Evolutionary conservation across 35 echinoderm and acorn worm species (phyloP).

Genomic region (Hemicentrotus pulcherrimus): DNA sequence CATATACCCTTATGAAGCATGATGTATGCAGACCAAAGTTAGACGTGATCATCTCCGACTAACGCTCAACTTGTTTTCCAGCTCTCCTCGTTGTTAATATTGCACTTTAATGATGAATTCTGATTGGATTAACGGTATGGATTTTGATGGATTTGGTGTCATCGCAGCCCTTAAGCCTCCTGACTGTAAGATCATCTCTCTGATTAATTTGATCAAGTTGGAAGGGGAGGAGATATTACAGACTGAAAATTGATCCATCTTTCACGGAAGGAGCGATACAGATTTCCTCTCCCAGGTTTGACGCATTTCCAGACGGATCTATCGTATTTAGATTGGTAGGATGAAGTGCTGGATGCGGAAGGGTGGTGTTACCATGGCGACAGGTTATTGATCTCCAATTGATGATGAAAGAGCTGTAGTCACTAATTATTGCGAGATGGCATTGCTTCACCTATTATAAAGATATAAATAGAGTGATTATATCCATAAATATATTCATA

Average conservation of each 20-base stretch:
- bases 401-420: not conserved
- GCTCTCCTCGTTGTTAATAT: not conserved
- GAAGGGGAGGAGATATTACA: not conserved
- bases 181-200: not conserved
- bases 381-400: not conserved
- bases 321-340: not conserved
- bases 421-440: not conserved
- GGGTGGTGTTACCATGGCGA: not conserved
- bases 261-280: not conserved
- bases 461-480: not conserved
- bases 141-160: slow-evolving; percentile 4
- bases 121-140: slow-evolving; percentile 10
- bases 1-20: no score
- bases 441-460: not conserved
- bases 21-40: not conserved
- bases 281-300: not conserved
- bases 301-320: not conserved
- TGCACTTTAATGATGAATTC: not conserved
- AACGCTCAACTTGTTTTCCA: not conserved
- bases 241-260: not conserved
- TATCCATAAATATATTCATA: not conserved
- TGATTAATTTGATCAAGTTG: slow-evolving; percentile 3
- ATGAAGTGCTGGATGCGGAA: not conserved
- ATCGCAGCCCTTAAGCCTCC: not conserved
- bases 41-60: not conserved